Evolutionary conservation across 2,888 invertebrate genomes (phyloP).

Genomic region (Mimas tiliae): DNA sequence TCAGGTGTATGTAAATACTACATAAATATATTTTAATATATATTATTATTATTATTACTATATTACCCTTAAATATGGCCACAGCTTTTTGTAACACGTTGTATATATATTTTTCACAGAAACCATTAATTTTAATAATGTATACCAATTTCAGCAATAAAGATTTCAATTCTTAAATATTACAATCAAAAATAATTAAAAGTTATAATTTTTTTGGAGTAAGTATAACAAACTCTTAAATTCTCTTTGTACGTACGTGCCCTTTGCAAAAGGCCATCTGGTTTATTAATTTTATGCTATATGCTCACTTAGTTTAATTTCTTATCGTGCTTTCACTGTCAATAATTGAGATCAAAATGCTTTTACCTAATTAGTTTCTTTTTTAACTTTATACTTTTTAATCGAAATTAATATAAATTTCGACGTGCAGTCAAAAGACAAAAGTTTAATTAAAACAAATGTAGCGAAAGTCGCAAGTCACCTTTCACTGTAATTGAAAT

Average conservation of each 20-base stretch:
- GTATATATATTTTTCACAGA: too few relatives aligned
- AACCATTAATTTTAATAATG: too few relatives aligned
- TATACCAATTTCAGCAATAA: too few relatives aligned
- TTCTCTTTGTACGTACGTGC: not conserved
- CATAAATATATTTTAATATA: too few relatives aligned
- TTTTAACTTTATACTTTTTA: not conserved
- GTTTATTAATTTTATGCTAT: conserved; percentile 13
- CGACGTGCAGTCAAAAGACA: conserved; percentile 9
- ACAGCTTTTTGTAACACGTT: too few relatives aligned
- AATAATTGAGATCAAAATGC: not conserved
- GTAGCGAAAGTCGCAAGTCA: conserved; percentile 20
- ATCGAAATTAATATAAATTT: conserved; percentile 10
- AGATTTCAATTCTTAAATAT: not conserved
- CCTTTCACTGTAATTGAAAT: conserved; percentile 21
- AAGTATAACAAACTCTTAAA: not conserved
- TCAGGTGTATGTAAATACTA: too few relatives aligned
- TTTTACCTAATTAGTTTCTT: not conserved
- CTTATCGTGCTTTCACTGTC: not conserved
- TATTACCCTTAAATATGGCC: too few relatives aligned
- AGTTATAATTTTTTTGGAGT: too few relatives aligned
- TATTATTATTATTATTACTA: too few relatives aligned
- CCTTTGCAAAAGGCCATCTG: not conserved
- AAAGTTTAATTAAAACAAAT: conserved; percentile 22
- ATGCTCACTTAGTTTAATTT: conserved; percentile 10
- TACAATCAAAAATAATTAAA: not conserved